A percentile compares a stretch with the other conserved stretches of the same genome.
phyloP scores from a whole-genome alignment of 2,113 vertebrate genomes.

The Dasyornis broadbenti region DNA sequence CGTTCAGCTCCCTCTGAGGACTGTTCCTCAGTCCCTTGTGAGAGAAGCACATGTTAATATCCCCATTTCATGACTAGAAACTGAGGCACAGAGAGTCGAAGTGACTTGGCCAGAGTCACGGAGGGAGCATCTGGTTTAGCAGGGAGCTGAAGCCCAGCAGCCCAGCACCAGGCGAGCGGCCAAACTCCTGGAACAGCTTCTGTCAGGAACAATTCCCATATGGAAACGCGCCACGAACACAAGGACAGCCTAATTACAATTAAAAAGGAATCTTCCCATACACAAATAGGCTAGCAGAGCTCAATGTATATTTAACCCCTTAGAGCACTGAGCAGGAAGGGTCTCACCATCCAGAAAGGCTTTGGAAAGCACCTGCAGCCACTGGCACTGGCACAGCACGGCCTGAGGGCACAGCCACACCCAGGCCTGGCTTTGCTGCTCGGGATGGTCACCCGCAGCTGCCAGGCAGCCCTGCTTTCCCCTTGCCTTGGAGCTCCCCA shows the following conservation, averaged over 20 bases:
- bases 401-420: neutral
- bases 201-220: constrained; percentile 43
- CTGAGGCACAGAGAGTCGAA: constrained; percentile 15
- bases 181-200: constrained; percentile 58
- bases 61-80: neutral
- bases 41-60: neutral
- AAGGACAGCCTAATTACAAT: constrained; percentile 53
- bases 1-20: neutral
- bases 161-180: neutral
- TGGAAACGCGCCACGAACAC: constrained; percentile 4
- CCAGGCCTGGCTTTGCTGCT: neutral
- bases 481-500: neutral
- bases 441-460: neutral
- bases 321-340: neutral
- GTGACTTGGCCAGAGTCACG: neutral
- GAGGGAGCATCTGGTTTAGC: constrained; percentile 34
- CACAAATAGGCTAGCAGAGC: neutral
- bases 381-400: neutral
- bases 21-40: neutral
- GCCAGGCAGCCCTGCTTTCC: neutral
- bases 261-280: constrained; percentile 41
- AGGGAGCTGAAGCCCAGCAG: neutral
- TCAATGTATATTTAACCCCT: neutral
- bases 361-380: neutral
- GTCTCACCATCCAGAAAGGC: neutral